Conservation (phyloP, 2,113 vertebrate species). For the Apistogramma diplotaenia region DNA sequence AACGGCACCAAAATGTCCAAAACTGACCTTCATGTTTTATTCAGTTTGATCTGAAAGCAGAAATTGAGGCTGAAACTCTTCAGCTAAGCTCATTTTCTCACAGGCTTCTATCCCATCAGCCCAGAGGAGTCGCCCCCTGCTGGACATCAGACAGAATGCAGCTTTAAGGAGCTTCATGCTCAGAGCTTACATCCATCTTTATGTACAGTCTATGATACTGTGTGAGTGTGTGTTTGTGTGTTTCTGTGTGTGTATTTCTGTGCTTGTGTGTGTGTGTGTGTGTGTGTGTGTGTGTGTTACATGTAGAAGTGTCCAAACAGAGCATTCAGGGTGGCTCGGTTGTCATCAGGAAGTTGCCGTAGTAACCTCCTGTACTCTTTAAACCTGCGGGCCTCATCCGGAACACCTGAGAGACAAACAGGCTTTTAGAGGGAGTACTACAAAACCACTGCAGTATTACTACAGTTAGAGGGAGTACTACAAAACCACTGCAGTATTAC, state of each 20-base stretch:
- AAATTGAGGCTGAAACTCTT: too few relatives aligned
- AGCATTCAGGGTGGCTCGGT: conserved; percentile 53
- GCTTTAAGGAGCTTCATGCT: neutral
- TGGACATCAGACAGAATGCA: neutral
- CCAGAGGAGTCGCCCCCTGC: neutral
- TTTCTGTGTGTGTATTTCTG: neutral
- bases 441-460: neutral
- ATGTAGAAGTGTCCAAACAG: conserved; percentile 75
- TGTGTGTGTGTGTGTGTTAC: conserved; percentile 44
- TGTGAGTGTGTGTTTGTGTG: too few relatives aligned
- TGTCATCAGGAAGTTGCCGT: conserved; percentile 59
- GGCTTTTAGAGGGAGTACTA: neutral
- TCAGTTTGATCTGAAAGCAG: too few relatives aligned
- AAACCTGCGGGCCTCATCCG: conserved; percentile 56
- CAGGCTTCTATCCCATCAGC: too few relatives aligned
- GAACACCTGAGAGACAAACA: conserved; percentile 40
- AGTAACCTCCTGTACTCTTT: conserved; percentile 61
- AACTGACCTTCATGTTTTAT: too few relatives aligned
- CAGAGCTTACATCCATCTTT: too few relatives aligned
- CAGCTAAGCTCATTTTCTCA: too few relatives aligned
- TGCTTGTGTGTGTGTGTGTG: neutral
- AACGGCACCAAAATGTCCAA: too few relatives aligned
- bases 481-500: too few relatives aligned
- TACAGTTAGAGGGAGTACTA: accelerated
- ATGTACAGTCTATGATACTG: too few relatives aligned